Conservation (phyloP, 2,113 vertebrate species). For the Microtus pennsylvanicus region DNA sequence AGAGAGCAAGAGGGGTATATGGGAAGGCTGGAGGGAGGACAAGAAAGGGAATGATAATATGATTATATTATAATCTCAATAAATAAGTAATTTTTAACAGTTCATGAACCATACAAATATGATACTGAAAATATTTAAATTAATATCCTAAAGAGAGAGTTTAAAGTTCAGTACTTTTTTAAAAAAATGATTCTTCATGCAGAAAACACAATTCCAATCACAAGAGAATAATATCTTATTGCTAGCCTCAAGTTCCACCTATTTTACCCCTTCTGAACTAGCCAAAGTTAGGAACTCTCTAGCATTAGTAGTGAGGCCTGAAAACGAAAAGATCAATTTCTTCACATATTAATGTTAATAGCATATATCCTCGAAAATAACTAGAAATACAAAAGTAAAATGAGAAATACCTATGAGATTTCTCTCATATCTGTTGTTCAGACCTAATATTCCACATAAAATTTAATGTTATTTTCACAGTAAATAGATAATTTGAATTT, state of each 20-base stretch:
- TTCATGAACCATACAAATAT: neutral
- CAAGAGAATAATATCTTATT: neutral
- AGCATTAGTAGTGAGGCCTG: neutral
- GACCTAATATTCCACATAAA: neutral
- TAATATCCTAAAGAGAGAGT: neutral
- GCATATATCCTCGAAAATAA: neutral
- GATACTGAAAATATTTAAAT: neutral
- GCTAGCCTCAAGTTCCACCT: neutral
- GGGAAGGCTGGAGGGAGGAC: neutral
- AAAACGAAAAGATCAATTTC: neutral
- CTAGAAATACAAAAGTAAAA: neutral
- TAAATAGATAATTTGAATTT: neutral
- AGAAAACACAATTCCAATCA: neutral
- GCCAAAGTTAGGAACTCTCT: neutral
- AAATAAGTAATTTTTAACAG: neutral
- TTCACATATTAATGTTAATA: neutral
- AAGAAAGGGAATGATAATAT: neutral
- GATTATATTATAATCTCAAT: neutral
- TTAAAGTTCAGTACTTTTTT: neutral
- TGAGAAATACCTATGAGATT: neutral
- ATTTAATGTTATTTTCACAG: neutral
- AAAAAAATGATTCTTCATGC: neutral
- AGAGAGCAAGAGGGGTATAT: neutral
- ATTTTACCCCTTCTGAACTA: neutral
- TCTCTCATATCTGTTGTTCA: neutral